These are phyloP conservation scores for Amiota communis DNA, from an alignment of 2,888 invertebrate genomes.

Conservation along the genomic window DNA sequence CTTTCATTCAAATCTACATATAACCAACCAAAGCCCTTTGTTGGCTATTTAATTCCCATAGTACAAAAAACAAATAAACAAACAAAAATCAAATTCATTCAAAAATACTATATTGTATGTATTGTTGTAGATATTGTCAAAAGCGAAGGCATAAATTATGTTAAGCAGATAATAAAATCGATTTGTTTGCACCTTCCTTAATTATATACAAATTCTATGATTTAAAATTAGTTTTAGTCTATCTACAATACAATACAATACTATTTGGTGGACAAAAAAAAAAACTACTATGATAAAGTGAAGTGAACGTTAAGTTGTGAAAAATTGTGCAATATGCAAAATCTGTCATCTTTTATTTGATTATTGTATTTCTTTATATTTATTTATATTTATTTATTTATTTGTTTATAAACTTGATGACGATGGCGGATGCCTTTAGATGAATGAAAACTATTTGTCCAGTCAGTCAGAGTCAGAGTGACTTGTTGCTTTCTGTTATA, in stretches of 20 bases:
- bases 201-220: background rate
- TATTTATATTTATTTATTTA: too few species aligned
- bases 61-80: too few species aligned
- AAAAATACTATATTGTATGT: too few species aligned
- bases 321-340: conserved; percentile 4
- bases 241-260: too few species aligned
- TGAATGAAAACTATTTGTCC: background rate
- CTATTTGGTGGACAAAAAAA: too few species aligned
- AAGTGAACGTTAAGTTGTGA: background rate
- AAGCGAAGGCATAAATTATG: conserved; percentile 12
- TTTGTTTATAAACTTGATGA: background rate
- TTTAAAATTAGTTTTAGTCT: background rate
- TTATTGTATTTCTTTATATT: too few species aligned
- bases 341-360: background rate
- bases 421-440: background rate
- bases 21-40: too few species aligned
- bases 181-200: background rate
- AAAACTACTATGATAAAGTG: too few species aligned
- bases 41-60: too few species aligned
- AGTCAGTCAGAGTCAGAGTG: background rate
- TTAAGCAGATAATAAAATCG: background rate
- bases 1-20: too few species aligned
- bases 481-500: background rate
- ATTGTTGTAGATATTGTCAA: too few species aligned
- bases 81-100: too few species aligned